Evolutionary conservation across 2,888 invertebrate genomes (phyloP), one percentile per base, ranked within the genome.

Genomic region (Hydraecia micacea): DNA sequence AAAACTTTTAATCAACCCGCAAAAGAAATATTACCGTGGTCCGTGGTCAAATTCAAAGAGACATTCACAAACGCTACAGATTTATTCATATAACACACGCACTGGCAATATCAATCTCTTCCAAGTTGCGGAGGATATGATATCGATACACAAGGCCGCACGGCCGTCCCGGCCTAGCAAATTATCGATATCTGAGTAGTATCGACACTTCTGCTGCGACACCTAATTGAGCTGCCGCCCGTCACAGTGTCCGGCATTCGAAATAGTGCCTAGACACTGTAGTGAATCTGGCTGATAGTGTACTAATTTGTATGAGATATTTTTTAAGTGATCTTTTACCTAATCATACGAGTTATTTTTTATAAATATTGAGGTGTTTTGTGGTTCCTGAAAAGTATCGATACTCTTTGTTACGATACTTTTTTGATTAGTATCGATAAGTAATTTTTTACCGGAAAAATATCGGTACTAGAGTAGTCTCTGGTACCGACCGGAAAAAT

Each of bases 81-180:
- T 85, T 85, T 81, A 81, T 75, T 52, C 63, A 49, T 58, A 25
- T 46, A 60, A 25, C 21, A 65, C 84, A 84, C 72, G 77, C 74
- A 75, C 42, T 11, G 4, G 2, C 21, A 18, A 21, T 11, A 81
- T 77, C 58, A 58, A 73, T 77, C 72, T 77, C 15, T 55, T 58
- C 42, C 60, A 46, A n/a, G 15, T 65, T 63, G 32, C 15, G 39
- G 46, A 15, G 46, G 13, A 42, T 65, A 65, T 75, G 21, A 36
- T 65, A 75, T 69, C 68, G 49, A 58, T 69, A 21, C 25, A 4
- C 13, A 3, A 32, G 18, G 18, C 18, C 32, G 11, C 15, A 9
- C 46, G 25, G 39, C 8, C 7, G 8, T 49, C 13, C 49, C 32
- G 49, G 1, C 9, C 36, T 8, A 15, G 9, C 1, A 42, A 11